Evolutionary conservation across 1,140 invertebrate genomes (phyloP).

Genomic region (Drosophila prosaltans): DNA sequence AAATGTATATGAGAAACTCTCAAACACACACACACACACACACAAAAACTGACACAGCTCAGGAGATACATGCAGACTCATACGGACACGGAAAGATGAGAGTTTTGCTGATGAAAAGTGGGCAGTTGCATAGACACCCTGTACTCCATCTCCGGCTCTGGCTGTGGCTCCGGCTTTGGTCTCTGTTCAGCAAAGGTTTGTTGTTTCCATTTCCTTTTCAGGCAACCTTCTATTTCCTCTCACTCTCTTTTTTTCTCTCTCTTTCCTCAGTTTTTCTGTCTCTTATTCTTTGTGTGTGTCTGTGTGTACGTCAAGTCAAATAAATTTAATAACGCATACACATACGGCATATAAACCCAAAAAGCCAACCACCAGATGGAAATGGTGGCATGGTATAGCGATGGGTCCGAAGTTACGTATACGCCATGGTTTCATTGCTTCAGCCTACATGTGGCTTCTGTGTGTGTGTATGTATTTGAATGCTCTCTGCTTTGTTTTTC

Average conservation of each 20-base stretch:
- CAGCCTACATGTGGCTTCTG: conserved; percentile 8
- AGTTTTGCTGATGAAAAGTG: conserved; percentile 1
- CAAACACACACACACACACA: conserved; percentile 11
- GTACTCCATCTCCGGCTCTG: conserved; percentile 19
- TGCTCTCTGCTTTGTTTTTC: not conserved
- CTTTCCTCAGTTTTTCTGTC: not conserved
- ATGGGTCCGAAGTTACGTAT: conserved; percentile 62
- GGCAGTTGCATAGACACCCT: conserved; percentile 44
- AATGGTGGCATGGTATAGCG: not conserved
- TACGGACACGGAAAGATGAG: not conserved
- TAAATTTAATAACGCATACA: conserved; percentile 82
- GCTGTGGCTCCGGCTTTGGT: conserved; percentile 14
- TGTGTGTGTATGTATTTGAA: not conserved
- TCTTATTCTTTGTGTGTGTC: conserved; percentile 26
- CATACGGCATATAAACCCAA: conserved; percentile 66
- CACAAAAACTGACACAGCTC: conserved; percentile 8
- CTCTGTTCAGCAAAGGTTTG: conserved; percentile 47
- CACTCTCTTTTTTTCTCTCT: not conserved
- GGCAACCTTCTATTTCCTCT: not conserved
- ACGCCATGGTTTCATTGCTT: conserved; percentile 39
- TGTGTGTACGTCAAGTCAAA: conserved; percentile 78
- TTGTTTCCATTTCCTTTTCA: conserved; percentile 50
- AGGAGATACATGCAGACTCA: conserved; percentile 3
- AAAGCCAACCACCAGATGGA: conserved; percentile 19
- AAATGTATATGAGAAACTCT: conserved; percentile 61